Evolutionary conservation across 2,113 vertebrate genomes (phyloP).

Genomic region (Laterallus jamaicensis): DNA sequence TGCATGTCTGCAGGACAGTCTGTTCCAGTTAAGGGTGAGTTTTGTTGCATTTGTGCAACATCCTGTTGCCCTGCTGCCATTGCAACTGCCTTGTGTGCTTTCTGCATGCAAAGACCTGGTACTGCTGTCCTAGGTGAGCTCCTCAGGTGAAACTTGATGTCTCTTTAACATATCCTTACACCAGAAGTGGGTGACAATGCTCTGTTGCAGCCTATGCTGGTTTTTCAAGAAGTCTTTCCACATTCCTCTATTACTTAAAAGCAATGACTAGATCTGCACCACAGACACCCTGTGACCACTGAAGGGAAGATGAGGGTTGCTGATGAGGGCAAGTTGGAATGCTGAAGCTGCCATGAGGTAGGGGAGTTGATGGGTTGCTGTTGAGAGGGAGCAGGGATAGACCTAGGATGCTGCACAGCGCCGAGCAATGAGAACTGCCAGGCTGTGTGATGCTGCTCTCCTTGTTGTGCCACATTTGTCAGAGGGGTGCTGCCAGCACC

Average conservation of each 20-base stretch:
- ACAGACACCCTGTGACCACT: accelerated
- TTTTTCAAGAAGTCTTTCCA: not conserved
- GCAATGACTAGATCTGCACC: not conserved
- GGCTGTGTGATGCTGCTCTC: accelerated
- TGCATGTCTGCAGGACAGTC: not conserved
- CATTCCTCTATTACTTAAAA: accelerated
- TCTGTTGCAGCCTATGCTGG: not conserved
- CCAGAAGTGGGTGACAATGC: not conserved
- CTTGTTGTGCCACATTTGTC: not conserved
- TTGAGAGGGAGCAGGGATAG: not conserved
- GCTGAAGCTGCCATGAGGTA: not conserved
- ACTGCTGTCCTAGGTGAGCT: not conserved
- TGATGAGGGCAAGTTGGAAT: not conserved
- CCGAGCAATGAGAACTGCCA: not conserved
- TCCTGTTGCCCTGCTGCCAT: not conserved
- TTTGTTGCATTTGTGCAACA: not conserved
- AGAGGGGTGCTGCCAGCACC: not conserved
- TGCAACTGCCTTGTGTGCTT: not conserved
- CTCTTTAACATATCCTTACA: no score
- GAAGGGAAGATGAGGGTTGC: not conserved
- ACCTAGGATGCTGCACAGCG: not conserved
- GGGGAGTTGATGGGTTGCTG: not conserved
- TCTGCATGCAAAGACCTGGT: not conserved
- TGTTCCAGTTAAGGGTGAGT: not conserved
- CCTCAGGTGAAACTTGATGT: no score